Evolutionary conservation across 2,113 vertebrate species (phyloP), one percentile per base, ranked within the genome.

Genomic region (Sinocyclocheilus anshuiensis): DNA sequence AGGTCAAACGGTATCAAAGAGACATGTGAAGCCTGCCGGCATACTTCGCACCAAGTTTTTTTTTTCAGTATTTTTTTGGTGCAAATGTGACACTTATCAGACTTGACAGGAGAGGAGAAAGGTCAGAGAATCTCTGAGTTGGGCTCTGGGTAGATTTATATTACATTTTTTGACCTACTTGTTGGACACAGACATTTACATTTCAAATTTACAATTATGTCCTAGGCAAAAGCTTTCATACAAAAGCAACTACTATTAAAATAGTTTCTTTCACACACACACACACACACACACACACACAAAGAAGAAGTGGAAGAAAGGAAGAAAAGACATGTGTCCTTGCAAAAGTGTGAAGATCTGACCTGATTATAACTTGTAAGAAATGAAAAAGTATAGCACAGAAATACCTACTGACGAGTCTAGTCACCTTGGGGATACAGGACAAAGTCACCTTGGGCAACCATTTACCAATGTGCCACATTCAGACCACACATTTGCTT

Each of bases 1-100:
- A 83, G 59, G 80, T 77, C 79, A 86, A 83, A 86, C 71, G 24
- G 74, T 77, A 55, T 77, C 79, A 76, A 67, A 77, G 71, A 82
- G 79, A 86, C 80, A 42, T 67, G 42, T 50, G 16, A 76, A 74
- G 63, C 81, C 63, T 55, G 18, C 29, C 39, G 26, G 55, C 75
- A 12, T 33, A 63, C 48, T 72, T 84, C 26, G 42, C 48, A 26
- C 61, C 16, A 57, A 18, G 26, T 26, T 16, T 61, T 81, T n/a
- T 55, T 33, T 69, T 76, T 15, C 29, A 6, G 3, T 33, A 48
- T 33, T 48, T 80, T 79, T 72, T 42, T 33, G 36, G 65, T 36
- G 4, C 48, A 69, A 69, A 55, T 50, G 26, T 36, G 45, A 80
- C 48, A 18, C 39, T 69, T 71, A 86, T 71, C 48, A 20, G 59